Percentiles rank a stretch among this genome's conserved stretches.
These are phyloP conservation scores for Tachyglossus aculeatus DNA, from an alignment of 2,797 vertebrate genomes.

Conservation along the genomic window DNA sequence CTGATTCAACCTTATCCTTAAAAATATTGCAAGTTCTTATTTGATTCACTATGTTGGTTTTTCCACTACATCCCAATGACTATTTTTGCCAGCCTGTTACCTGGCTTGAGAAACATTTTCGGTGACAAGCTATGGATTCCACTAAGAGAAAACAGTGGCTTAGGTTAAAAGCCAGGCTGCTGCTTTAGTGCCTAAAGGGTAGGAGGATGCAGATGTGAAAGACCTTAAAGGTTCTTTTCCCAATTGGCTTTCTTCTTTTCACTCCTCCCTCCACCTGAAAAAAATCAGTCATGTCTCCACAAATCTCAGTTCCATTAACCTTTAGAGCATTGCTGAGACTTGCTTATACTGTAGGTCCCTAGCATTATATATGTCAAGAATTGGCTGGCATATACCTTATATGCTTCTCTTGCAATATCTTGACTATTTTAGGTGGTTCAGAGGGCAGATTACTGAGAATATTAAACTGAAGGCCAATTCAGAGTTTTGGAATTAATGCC, in stretches of 20 bases:
- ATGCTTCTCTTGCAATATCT: constrained; percentile 30
- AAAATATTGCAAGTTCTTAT: background rate
- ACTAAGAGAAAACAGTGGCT: constrained; percentile 34
- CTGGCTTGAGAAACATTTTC: constrained; percentile 21
- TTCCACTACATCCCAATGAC: background rate
- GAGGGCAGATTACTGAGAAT: constrained; percentile 28
- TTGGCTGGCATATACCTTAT: constrained; percentile 31
- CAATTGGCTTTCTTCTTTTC: constrained; percentile 7
- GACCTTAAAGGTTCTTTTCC: constrained; percentile 44
- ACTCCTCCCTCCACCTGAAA: background rate
- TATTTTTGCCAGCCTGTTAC: constrained; percentile 2
- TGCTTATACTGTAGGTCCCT: constrained; percentile 25
- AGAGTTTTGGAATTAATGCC: constrained; percentile 39
- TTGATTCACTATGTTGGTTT: background rate
- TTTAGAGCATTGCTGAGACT: constrained; percentile 39
- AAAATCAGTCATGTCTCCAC: constrained; percentile 53
- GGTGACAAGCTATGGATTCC: constrained; percentile 20
- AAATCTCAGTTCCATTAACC: constrained; percentile 65
- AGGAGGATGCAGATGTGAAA: constrained; percentile 40
- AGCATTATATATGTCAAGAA: constrained; percentile 46
- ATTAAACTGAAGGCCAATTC: constrained; percentile 35
- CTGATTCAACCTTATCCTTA: constrained; percentile 8
- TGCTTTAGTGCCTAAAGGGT: constrained; percentile 24
- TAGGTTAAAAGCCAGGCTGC: constrained; percentile 11
- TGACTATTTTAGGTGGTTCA: constrained; percentile 28